These are phyloP conservation scores for Ceyx melanurus DNA, from an alignment of 2,113 vertebrate genomes.

Conservation along the genomic window DNA sequence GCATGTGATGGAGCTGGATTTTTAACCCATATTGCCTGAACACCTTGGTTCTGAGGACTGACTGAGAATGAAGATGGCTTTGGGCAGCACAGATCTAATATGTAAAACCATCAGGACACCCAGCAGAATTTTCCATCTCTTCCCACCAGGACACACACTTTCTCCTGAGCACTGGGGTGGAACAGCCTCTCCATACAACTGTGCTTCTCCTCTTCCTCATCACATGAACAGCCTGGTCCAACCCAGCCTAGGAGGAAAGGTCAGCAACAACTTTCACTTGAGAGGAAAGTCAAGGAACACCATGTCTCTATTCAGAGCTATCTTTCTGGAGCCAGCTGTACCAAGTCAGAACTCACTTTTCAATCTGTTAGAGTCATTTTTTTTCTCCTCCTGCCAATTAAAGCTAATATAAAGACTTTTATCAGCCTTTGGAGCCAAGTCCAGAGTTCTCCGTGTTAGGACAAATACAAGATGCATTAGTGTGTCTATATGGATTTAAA, in stretches of 20 bases:
- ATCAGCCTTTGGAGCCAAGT: constrained; percentile 53
- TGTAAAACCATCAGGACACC: background rate
- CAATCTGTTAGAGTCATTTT: background rate
- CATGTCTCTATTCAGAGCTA: rapidly evolving
- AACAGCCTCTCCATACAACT: rapidly evolving
- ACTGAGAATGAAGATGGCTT: background rate
- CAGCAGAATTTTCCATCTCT: rapidly evolving
- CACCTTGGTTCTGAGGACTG: background rate
- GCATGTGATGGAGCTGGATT: background rate
- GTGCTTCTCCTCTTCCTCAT: background rate
- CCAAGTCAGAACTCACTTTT: background rate
- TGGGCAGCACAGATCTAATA: rapidly evolving
- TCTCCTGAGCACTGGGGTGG: background rate
- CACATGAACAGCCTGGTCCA: background rate
- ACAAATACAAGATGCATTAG: constrained; percentile 50
- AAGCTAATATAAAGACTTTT: constrained; percentile 38
- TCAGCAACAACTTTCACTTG: rapidly evolving
- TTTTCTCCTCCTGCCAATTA: background rate
- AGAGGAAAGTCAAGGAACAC: background rate
- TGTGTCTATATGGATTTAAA: constrained; percentile 3
- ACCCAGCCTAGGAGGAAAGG: background rate
- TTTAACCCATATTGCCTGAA: background rate
- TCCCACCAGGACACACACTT: background rate
- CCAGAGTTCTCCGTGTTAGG: background rate
- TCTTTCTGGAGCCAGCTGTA: background rate